phyloP scores from a whole-genome alignment of 2,888 invertebrate species.

The Stenoptilia bipunctidactyla region DNA sequence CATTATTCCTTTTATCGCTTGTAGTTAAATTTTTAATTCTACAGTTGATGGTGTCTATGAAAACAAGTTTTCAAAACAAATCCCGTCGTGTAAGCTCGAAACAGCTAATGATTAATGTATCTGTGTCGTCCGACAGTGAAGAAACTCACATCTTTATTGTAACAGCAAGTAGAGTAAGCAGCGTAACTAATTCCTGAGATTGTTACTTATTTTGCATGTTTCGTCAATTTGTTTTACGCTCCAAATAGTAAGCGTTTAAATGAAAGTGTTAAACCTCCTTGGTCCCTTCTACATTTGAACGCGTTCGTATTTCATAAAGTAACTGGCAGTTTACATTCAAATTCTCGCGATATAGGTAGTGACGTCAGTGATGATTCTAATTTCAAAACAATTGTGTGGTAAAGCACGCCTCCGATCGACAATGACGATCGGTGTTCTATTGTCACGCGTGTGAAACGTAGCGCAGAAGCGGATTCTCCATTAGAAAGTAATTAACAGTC shows the following conservation, averaged over 20 bases:
- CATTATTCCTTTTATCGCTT: too few species aligned
- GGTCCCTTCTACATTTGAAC: slow-evolving; percentile 15
- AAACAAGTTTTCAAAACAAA: slow-evolving; percentile 1
- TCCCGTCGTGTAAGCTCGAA: not conserved
- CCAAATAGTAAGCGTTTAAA: slow-evolving; percentile 52
- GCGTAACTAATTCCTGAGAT: slow-evolving; percentile 69
- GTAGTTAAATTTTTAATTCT: not conserved
- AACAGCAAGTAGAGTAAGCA: slow-evolving; percentile 53
- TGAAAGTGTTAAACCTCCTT: slow-evolving; percentile 52
- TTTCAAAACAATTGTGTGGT: slow-evolving; percentile 53
- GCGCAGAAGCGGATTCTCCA: slow-evolving; percentile 19
- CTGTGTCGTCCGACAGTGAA: slow-evolving; percentile 43
- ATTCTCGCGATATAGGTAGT: not conserved
- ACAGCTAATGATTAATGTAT: slow-evolving; percentile 51
- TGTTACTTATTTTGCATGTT: slow-evolving; percentile 70
- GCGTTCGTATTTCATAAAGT: not conserved
- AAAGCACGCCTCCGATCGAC: slow-evolving; percentile 17
- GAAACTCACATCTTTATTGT: slow-evolving; percentile 54
- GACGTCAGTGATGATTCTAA: slow-evolving; percentile 26
- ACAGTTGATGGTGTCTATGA: not conserved
- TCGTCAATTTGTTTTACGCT: slow-evolving; percentile 67
- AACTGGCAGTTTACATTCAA: not conserved
- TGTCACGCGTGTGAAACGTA: slow-evolving; percentile 19
- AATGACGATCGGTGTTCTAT: slow-evolving; percentile 9
- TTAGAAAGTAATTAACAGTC: slow-evolving; percentile 20